Evolutionary conservation across 2,888 invertebrate genomes (phyloP), one percentile per base, ranked within the genome.

Genomic region (Beris chalybata): DNA sequence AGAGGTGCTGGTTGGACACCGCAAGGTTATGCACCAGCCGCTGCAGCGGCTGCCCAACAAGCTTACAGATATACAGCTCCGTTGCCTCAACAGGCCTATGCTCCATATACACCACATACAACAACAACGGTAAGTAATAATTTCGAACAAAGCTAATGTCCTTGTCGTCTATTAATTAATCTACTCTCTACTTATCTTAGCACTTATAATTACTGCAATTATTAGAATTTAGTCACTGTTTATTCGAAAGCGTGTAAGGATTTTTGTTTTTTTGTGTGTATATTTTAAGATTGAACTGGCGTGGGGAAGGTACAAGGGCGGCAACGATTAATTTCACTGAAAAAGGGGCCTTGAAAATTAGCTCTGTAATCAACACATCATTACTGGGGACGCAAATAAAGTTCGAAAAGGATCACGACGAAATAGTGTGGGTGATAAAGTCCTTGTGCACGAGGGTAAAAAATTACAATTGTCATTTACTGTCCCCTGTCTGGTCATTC

Each of bases 1-100:
- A 77, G 81, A 72, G 80, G 79, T 73, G 79, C 80, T 71, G 77
- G 77, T 75, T 81, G 81, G 81, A 78, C 81, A 72, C 79, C 79
- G 70, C 81, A 80, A 74, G 81, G 78, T 61, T 81, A 81, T 74
- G 78, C 80, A 72, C 78, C 80, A 67, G 76, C 79, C 67, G 78
- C 79, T 69, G 79, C 79, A 66, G 78, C 79, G 70, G 74, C 74
- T 71, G 76, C 78, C 70, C 79, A 80, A 74, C 79, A 76, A 69
- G 76, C 80, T 69, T 81, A 80, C 73, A 77, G 81, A 73, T 81
- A 81, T 73, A 78, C 81, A 71, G 77, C 81, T 55, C 81, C 81
- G 69, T 74, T 81, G 73, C 80, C 80, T 43, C 80, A 80, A 72
- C 81, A 79, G 74, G 78, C 81, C 59, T 80, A 81, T 74, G 78